Evolutionary conservation across 2,888 invertebrate genomes (phyloP), one percentile per base, ranked within the genome.

Genomic region (Drosophila prolongata): DNA sequence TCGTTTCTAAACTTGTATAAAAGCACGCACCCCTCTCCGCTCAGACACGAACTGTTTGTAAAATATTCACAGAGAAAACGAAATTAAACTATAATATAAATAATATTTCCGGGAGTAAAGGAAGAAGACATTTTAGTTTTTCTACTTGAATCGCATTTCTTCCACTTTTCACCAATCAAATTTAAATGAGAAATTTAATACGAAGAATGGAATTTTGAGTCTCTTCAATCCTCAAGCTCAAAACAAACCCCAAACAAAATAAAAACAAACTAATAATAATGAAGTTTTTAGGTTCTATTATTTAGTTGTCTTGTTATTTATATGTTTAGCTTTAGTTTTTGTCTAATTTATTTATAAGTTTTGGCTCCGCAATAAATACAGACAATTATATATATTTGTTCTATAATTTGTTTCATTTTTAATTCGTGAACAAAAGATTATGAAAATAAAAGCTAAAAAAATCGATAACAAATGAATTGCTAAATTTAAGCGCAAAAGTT

Each of bases 61-160:
- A 67, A 55, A 74, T 62, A 65, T 43, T 52, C 34, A 65, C 66
- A 34, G 55, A 56, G 34, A 38, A 27, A 27, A 43, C 49, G 60
- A 61, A 69, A 61, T 56, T 72, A 56, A 46, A 37, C 9, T n/a
- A 60, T 43, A 47, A 47, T 42, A 70, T 42, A 42, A 53, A 53
- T 53, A 53, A 37, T 54, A 54, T 42, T 53, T 70, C 44, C 52
- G 42, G 46, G 44, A 35, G 16, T 50, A 61, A 46, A 27, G 35
- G 46, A 42, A 44, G 64, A 59, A 59, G 53, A 77, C 59, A 75
- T 68, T 77, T 79, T 78, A 84, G 78, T 77, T 82, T 76, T 78
- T 58, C 77, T 75, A 77, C 75, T 71, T 81, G 77, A 89, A 89
- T 89, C 89, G 89, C 89, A 90, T 90, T 88, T 90, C 89, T 89